phyloP scores from a whole-genome alignment of 2,797 vertebrate genomes.

The Coregonus sp. region DNA sequence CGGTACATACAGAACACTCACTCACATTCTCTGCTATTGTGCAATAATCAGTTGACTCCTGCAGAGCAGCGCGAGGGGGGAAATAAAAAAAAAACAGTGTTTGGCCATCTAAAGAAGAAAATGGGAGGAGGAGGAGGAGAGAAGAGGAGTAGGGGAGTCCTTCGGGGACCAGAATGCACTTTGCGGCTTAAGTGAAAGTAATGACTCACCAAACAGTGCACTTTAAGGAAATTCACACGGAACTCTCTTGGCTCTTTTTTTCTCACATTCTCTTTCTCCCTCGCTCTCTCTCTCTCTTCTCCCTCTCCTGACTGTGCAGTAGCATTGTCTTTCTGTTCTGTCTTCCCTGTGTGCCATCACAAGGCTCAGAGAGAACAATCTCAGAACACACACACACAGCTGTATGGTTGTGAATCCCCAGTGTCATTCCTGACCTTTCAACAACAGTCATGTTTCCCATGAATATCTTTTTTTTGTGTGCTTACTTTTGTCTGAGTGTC shows the following conservation, averaged over 20 bases:
- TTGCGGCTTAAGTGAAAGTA: constrained; percentile 77
- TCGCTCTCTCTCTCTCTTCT: constrained; percentile 51
- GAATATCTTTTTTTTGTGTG: constrained; percentile 61
- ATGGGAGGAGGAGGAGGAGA: constrained; percentile 38
- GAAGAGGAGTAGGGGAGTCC: constrained; percentile 44
- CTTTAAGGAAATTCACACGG: constrained; percentile 77
- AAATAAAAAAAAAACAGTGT: neutral
- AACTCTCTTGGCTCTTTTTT: constrained; percentile 65
- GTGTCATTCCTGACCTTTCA: constrained; percentile 71
- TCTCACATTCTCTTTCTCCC: constrained; percentile 52
- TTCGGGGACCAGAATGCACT: constrained; percentile 73
- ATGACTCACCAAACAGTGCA: constrained; percentile 80
- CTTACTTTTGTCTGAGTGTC: constrained; percentile 38
- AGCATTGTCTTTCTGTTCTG: constrained; percentile 60
- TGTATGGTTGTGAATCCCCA: constrained; percentile 40
- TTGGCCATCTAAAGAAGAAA: constrained; percentile 62
- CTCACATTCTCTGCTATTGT: neutral
- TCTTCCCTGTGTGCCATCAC: constrained; percentile 62
- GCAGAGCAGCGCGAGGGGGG: neutral
- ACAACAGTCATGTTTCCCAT: constrained; percentile 60
- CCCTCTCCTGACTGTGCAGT: constrained; percentile 43
- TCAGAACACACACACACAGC: neutral
- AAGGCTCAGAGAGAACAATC: constrained; percentile 36
- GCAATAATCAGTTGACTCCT: constrained; percentile 24
- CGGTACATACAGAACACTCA: neutral